Evolutionary conservation across 2,888 invertebrate species (phyloP), one percentile per base, ranked within the genome.

Genomic region (Dasypogon diadema): DNA sequence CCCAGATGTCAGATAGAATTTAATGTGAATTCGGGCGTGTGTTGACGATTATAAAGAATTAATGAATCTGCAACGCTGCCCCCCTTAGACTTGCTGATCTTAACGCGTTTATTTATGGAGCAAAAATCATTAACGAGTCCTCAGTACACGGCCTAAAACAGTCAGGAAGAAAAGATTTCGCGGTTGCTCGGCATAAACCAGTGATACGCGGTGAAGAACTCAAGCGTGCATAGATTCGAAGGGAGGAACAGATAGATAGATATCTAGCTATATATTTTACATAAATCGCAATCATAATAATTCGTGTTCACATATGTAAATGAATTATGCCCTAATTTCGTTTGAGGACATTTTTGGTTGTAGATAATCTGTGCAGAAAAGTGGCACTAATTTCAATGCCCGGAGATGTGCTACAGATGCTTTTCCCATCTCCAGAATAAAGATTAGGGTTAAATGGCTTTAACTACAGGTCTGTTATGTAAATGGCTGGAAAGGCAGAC

Each of bases 1-100:
- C 73, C 54, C 51, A 51, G 48, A 73, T 76, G 73, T 73, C 73
- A 73, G 58, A 76, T 75, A 75, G 8, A 75, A 75, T 75, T 75
- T 46, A 68, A 75, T 68, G 21, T 55, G 75, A 55, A 42, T 42
- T 12, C 42, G 1, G 3, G n/a, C 8, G 10, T 42, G 42, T 42
- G 42, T 12, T 6, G 8, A 42, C n/a, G 12, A 10, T 5, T 42
- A 42, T 42, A 42, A 42, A 42, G 8, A 42, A 42, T 42, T 42
- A 42, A 42, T 42, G 42, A 42, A 42, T 42, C n/a, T 42, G 42
- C n/a, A 12, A 12, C 6, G 12, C 42, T 42, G 42, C 42, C 42
- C 42, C 42, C 8, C 2, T 42, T 42, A 12, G n/a, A 42, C 8
- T n/a, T 12, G 12, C 18, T 60, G 21, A 60, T 37, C 60, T 21